Conservation (phyloP, 2,888 invertebrate genomes). For the Oxytorus armatus region DNA sequence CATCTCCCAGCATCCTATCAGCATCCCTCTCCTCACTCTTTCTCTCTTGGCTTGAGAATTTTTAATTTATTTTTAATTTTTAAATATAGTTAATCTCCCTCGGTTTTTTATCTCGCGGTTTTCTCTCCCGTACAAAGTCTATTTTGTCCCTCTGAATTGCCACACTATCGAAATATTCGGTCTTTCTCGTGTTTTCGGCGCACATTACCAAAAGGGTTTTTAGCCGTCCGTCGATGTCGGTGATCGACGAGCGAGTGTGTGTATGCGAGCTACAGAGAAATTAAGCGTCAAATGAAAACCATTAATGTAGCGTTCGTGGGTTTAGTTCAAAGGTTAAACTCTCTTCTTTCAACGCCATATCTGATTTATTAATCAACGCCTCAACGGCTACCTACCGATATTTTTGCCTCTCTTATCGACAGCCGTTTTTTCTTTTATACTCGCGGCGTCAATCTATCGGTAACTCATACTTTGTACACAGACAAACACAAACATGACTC, state of each 20-base stretch:
- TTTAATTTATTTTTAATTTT: slow-evolving; percentile 25
- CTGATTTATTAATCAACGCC: slow-evolving; percentile 81
- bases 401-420: slow-evolving; percentile 58
- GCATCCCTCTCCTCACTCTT: no score
- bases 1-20: slow-evolving; percentile 48
- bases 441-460: slow-evolving; percentile 37
- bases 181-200: slow-evolving; percentile 14
- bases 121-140: slow-evolving; percentile 68
- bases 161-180: slow-evolving; percentile 44
- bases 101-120: slow-evolving; percentile 15
- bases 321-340: slow-evolving; percentile 81
- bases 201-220: slow-evolving; percentile 23
- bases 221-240: background rate
- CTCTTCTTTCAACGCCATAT: slow-evolving; percentile 81
- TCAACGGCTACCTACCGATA: slow-evolving; percentile 71
- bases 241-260: background rate
- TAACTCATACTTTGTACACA: slow-evolving; percentile 13
- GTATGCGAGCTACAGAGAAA: slow-evolving; percentile 37
- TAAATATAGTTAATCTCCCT: slow-evolving; percentile 42
- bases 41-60: slow-evolving; percentile 74
- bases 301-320: slow-evolving; percentile 70
- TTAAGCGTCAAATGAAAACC: slow-evolving; percentile 61
- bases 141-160: slow-evolving; percentile 57
- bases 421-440: slow-evolving; percentile 60
- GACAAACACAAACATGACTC: no score